A percentile compares a stretch with the other conserved stretches of the same genome.
phyloP scores from a whole-genome alignment of 2,113 vertebrate genomes.

The Phalacrocorax pelagicus region DNA sequence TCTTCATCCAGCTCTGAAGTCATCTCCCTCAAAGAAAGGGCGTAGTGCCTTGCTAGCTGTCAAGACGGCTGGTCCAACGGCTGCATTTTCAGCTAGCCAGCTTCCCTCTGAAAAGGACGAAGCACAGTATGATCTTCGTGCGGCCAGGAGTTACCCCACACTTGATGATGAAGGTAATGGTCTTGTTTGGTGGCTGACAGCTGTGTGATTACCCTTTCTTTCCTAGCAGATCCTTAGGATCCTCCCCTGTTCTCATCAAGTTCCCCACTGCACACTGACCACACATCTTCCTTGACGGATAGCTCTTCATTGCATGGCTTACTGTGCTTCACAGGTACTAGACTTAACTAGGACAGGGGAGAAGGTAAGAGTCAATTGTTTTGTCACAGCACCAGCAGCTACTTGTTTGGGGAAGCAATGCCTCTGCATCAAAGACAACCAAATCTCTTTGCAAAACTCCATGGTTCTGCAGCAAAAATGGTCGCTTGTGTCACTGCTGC shows the following conservation, averaged over 20 bases:
- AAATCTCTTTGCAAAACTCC: background rate
- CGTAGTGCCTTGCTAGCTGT: slow-evolving; percentile 84
- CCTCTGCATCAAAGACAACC: background rate
- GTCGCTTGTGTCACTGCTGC: background rate
- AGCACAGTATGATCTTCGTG: slow-evolving; percentile 88
- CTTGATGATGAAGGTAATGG: slow-evolving; percentile 91
- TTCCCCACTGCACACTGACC: background rate
- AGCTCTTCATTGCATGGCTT: slow-evolving; percentile 9
- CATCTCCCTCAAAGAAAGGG: slow-evolving; percentile 95
- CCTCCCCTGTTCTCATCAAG: background rate
- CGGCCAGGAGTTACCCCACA: slow-evolving; percentile 90
- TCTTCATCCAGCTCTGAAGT: slow-evolving; percentile 86
- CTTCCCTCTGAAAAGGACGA: slow-evolving; percentile 89
- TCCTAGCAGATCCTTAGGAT: background rate
- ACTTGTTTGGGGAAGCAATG: background rate
- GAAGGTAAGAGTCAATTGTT: background rate
- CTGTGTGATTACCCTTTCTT: background rate
- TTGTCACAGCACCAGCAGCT: background rate
- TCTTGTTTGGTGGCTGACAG: background rate
- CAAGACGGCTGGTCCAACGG: slow-evolving; percentile 84
- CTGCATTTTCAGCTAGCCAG: slow-evolving; percentile 92
- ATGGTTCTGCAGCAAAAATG: background rate
- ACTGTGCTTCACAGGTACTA: slow-evolving; percentile 61
- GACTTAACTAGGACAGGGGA: slow-evolving; percentile 39
- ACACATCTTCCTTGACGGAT: background rate